A percentile compares a stretch with the other conserved stretches of the same genome.
phyloP scores from a whole-genome alignment of 2,797 vertebrate species.

The Carapus acus region DNA sequence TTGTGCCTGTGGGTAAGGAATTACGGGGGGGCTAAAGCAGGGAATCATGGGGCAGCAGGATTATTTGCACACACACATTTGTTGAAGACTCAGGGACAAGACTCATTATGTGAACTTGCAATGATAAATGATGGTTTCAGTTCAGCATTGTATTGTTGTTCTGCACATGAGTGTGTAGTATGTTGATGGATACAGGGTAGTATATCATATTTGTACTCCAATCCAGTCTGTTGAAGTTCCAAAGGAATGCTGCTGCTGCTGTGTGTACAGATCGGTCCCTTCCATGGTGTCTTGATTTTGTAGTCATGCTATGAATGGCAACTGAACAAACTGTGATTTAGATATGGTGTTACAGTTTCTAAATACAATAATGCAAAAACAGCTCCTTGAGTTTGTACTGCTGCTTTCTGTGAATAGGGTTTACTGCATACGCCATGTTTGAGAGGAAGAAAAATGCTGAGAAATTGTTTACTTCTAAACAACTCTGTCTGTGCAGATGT shows the following conservation, averaged over 20 bases:
- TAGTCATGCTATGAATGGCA: slow-evolving; percentile 35
- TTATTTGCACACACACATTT: slow-evolving; percentile 48
- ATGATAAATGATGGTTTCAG: slow-evolving; percentile 25
- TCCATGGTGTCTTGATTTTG: slow-evolving; percentile 24
- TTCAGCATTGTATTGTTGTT: slow-evolving; percentile 44
- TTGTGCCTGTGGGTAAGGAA: slow-evolving; percentile 43
- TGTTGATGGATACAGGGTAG: slow-evolving; percentile 65
- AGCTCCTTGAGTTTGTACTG: slow-evolving; percentile 51
- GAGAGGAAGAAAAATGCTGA: slow-evolving; percentile 25
- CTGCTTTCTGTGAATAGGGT: slow-evolving; percentile 48
- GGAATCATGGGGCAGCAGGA: slow-evolving; percentile 26
- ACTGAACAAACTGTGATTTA: slow-evolving; percentile 61
- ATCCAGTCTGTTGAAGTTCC: slow-evolving; percentile 40
- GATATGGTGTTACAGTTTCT: slow-evolving; percentile 52
- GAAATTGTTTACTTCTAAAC: slow-evolving; percentile 40
- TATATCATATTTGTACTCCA: slow-evolving; percentile 45
- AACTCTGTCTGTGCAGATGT: slow-evolving; percentile 27
- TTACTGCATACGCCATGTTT: slow-evolving; percentile 39
- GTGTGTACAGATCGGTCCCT: slow-evolving; percentile 26
- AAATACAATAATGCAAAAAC: slow-evolving; percentile 63
- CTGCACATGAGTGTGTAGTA: slow-evolving; percentile 59
- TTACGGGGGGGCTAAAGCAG: slow-evolving; percentile 19
- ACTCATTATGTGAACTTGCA: slow-evolving; percentile 41
- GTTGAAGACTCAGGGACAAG: slow-evolving; percentile 71
- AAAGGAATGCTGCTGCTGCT: slow-evolving; percentile 32